Percentiles rank a stretch among this genome's conserved stretches.
phyloP scores from a whole-genome alignment of 2,888 invertebrate genomes.

The Apodemia hepburni region DNA sequence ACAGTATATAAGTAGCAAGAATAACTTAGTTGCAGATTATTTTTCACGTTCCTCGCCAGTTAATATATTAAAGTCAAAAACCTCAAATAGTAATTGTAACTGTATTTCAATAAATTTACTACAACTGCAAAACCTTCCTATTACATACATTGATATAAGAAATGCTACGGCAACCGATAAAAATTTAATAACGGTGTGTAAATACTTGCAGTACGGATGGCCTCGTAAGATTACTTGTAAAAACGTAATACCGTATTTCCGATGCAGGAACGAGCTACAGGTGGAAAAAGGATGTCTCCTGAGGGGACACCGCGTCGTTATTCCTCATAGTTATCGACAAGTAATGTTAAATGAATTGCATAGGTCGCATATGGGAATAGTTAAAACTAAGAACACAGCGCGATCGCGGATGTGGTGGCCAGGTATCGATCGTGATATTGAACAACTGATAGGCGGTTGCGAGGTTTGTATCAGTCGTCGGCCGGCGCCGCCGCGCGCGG shows the following conservation, averaged over 20 bases:
- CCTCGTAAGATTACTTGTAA: conserved; percentile 23
- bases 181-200: conserved; percentile 18
- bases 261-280: conserved; percentile 19
- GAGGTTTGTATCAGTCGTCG: conserved; percentile 25
- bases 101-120: conserved; percentile 7
- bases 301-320: conserved; percentile 30
- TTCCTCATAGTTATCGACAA: conserved; percentile 23
- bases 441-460: conserved; percentile 26
- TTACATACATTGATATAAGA: conserved; percentile 22
- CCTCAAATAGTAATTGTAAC: conserved; percentile 27
- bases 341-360: conserved; percentile 30
- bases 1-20: conserved; percentile 34
- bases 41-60: conserved; percentile 27
- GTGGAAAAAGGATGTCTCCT: conserved; percentile 26
- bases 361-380: conserved; percentile 24
- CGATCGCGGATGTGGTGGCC: no score
- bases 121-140: conserved; percentile 17
- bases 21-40: conserved; percentile 32
- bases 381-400: conserved; percentile 31
- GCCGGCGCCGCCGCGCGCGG: conserved; percentile 25
- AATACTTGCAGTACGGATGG: conserved; percentile 28
- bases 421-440: conserved; percentile 26
- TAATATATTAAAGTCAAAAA: conserved; percentile 17
- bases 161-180: conserved; percentile 25
- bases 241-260: conserved; percentile 25